Evolutionary conservation across 2,113 vertebrate species (phyloP).

Genomic region (Narcine bancroftii): DNA sequence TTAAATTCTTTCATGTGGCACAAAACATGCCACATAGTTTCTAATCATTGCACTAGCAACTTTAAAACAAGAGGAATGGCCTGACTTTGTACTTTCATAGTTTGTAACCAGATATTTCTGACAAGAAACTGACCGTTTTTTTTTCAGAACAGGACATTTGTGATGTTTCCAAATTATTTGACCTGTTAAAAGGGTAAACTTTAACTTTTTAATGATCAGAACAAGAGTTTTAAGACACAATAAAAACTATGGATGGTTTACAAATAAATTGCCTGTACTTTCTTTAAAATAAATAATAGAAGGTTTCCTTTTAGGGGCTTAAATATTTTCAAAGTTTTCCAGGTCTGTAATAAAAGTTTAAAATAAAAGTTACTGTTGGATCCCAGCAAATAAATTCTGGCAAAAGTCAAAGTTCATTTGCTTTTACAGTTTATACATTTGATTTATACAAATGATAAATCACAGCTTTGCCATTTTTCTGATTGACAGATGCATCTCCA

Average conservation of each 20-base stretch:
- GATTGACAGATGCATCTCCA: conserved; percentile 23
- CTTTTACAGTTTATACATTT: conserved; percentile 1
- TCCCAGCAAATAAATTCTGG: neutral
- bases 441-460: conserved; percentile 22
- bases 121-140: neutral
- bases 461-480: conserved; percentile 11
- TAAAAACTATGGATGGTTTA: neutral
- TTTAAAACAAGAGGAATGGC: neutral
- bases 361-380: neutral
- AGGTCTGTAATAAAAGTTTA: neutral
- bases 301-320: neutral
- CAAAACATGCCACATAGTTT: too few species aligned
- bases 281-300: neutral
- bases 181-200: neutral
- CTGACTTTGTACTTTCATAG: neutral
- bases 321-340: neutral
- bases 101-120: neutral
- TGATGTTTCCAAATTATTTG: neutral
- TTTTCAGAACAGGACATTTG: neutral
- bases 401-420: conserved; percentile 25
- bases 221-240: neutral
- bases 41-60: neutral
- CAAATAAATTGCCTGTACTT: neutral
- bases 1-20: too few species aligned
- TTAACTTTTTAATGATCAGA: neutral